Evolutionary conservation across 2,888 invertebrate genomes (phyloP).

Genomic region (Papilio protenor): DNA sequence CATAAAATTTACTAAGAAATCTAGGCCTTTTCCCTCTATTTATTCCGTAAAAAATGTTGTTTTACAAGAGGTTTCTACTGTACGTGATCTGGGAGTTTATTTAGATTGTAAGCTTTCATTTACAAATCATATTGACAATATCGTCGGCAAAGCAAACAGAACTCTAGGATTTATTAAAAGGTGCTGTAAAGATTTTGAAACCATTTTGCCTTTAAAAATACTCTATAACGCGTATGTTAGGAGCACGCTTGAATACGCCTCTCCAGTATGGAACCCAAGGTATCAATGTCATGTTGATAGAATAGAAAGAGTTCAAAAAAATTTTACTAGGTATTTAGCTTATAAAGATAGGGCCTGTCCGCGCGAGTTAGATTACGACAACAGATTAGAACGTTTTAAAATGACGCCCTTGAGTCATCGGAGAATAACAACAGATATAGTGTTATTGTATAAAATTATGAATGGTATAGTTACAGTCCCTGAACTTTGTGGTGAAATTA

Average conservation of each 20-base stretch:
- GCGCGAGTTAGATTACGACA: no score
- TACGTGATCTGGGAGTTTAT: no score
- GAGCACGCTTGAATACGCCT: conserved; percentile 19
- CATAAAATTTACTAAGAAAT: not conserved
- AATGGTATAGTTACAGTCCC: no score
- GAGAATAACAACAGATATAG: not conserved
- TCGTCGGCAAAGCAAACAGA: not conserved
- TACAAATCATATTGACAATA: not conserved
- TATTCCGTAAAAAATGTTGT: conserved; percentile 1
- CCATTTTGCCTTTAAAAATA: not conserved
- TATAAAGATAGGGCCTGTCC: no score
- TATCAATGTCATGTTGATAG: not conserved
- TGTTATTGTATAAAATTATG: no score
- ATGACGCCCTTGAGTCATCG: not conserved
- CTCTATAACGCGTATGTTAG: no score
- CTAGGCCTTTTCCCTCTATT: not conserved
- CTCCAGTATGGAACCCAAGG: conserved; percentile 18
- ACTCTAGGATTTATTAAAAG: not conserved
- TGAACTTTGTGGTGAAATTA: no score
- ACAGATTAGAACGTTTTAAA: not conserved
- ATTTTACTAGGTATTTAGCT: no score
- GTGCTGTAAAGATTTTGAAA: not conserved
- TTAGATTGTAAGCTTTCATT: not conserved
- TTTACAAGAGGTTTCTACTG: not conserved
- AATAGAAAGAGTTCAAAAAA: not conserved